Conservation (phyloP, 2,113 vertebrate genomes). For the Leucopsar rothschildi region DNA sequence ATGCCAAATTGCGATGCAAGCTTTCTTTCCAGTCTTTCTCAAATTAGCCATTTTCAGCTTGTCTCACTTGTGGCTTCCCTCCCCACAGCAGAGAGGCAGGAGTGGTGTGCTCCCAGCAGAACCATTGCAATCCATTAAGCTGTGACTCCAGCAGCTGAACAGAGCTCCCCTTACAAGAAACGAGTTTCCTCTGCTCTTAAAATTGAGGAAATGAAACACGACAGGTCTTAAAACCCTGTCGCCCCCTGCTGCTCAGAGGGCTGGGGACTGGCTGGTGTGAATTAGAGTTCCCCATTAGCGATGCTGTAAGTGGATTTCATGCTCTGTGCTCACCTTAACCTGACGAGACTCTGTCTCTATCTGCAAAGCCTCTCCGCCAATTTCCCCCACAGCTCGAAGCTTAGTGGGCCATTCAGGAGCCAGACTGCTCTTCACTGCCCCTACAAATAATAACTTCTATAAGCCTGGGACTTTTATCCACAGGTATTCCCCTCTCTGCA, state of each 20-base stretch:
- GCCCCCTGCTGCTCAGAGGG: not conserved
- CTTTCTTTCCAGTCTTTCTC: not conserved
- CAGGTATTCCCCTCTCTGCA: slow-evolving; percentile 1
- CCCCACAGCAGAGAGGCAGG: not conserved
- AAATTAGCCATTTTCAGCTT: not conserved
- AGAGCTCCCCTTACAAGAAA: not conserved
- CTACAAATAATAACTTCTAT: slow-evolving; percentile 35
- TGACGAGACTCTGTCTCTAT: not conserved
- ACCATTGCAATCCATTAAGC: not conserved
- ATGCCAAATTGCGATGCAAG: not conserved
- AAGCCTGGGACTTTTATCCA: not conserved
- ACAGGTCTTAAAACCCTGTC: not conserved
- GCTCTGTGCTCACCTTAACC: not conserved
- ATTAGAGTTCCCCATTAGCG: not conserved
- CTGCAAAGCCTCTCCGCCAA: not conserved
- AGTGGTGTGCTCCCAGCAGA: not conserved
- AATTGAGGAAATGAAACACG: not conserved
- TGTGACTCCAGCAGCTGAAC: not conserved
- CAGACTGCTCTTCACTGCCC: not conserved
- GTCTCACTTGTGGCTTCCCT: not conserved
- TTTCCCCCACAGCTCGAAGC: slow-evolving; percentile 8
- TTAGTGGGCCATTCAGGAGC: slow-evolving; percentile 31
- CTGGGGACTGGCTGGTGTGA: not conserved
- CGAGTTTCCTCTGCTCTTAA: not conserved
- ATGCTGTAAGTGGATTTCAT: not conserved